Base-by-base conservation (phyloP, 2,797 vertebrate species). In the Oreochromis grahami region DNA sequence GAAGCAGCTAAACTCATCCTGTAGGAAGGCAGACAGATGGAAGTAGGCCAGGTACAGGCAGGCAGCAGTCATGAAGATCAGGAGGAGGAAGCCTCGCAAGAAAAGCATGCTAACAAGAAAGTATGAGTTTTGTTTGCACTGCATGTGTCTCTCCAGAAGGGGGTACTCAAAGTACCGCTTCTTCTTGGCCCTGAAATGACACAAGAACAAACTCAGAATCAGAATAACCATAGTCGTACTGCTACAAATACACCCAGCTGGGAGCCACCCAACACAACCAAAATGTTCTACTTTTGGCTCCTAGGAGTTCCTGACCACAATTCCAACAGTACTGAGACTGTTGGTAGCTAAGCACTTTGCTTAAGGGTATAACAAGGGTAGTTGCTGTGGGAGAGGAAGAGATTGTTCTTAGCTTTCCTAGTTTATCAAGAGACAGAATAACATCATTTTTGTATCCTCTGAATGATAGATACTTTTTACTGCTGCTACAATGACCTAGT, bases 121-220 rank as follows among this genome's bases (percentile, higher is more conserved):
- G 77, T 98, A 98, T 63, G 98, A 96, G 2, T 93, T 96, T 56
- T 99, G 98, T 93, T 99, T 99, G 95, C 97, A 97, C 53, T 95
- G 93, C 94, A 99, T 95, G 94, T 99, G 99, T 90, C 97, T 95
- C 95, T 99, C 98, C 93, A 99, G 96, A 68, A 99, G 92, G 0
- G 98, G 98, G 91, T 98, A 99, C 91, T 99, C 98, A 43, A 99
- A 99, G 90, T 98, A 99, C 5, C 98, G 95, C 91, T 98, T 98
- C 89, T 74, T 96, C 83, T 98, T 98, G 76, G 98, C 95, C 85
- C 95, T 96, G 92, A 24, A 86, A 77, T 72, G 3, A 13, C 70
- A 93, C 11, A 77, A 86, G 36, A 81, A 63, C 15, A 81, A 58
- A 68, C 4, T 91, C 26, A 91, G 82, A 38, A 26, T 8, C 24